Evolutionary conservation across 2,797 vertebrate genomes (phyloP).

Genomic region (Sylvia borin): DNA sequence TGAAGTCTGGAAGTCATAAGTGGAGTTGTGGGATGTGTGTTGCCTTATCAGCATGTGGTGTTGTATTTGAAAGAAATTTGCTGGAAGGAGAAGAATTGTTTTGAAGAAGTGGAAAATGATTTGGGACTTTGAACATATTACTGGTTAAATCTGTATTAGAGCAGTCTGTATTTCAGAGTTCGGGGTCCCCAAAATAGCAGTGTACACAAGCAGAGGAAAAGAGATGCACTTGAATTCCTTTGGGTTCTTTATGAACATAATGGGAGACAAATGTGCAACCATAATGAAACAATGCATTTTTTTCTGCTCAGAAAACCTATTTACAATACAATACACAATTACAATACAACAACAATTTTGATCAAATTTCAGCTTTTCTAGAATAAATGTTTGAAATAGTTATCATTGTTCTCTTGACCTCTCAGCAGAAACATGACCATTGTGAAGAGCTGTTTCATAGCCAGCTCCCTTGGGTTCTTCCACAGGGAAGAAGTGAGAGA

Average conservation of each 20-base stretch:
- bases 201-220: not conserved
- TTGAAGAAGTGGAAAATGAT: not conserved
- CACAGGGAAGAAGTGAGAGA: not conserved
- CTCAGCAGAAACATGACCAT: not conserved
- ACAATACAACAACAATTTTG: not conserved
- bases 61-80: not conserved
- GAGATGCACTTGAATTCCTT: not conserved
- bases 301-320: not conserved
- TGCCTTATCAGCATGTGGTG: not conserved
- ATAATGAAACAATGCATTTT: not conserved
- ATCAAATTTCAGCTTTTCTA: slow-evolving; percentile 23
- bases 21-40: not conserved
- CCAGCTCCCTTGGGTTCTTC: not conserved
- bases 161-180: not conserved
- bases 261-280: not conserved
- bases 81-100: not conserved
- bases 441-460: not conserved
- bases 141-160: not conserved
- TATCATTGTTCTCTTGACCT: not conserved
- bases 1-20: not conserved
- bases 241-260: not conserved
- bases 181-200: not conserved
- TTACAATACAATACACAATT: no score
- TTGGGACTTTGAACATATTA: not conserved
- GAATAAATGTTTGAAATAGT: not conserved